phyloP scores from a whole-genome alignment of 2,113 vertebrate species.

The Dolichotis patagonum region DNA sequence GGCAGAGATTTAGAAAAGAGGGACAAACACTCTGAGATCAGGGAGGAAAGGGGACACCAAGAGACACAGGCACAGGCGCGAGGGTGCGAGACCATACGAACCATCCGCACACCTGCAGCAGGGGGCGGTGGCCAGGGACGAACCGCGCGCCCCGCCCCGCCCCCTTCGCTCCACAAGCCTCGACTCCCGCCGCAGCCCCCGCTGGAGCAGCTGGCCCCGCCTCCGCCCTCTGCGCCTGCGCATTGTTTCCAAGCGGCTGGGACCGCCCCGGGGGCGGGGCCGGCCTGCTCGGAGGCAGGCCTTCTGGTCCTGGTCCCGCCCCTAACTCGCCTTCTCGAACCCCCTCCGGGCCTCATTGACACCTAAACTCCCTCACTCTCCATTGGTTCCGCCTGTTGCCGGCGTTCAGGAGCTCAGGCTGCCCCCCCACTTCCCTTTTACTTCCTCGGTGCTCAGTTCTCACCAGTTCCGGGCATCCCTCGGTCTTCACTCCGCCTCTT shows the following conservation, averaged over 20 bases:
- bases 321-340: rapidly evolving
- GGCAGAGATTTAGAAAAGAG: neutral
- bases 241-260: neutral
- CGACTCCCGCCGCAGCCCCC: slow-evolving; percentile 74
- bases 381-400: neutral
- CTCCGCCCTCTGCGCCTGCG: slow-evolving; percentile 77
- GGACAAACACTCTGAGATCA: slow-evolving; percentile 53
- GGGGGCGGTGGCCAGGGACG: slow-evolving; percentile 54
- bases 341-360: neutral
- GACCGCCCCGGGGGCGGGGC: slow-evolving; percentile 8
- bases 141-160: slow-evolving; percentile 39
- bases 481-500: neutral
- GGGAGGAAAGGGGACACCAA: slow-evolving; percentile 1
- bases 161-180: slow-evolving; percentile 59
- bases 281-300: neutral
- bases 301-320: neutral
- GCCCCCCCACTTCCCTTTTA: neutral
- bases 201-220: slow-evolving; percentile 86
- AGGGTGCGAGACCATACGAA: slow-evolving; percentile 52
- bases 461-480: neutral
- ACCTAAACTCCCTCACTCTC: neutral
- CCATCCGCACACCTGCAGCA: slow-evolving; percentile 48
- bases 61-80: slow-evolving; percentile 39
- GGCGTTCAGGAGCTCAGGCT: neutral
- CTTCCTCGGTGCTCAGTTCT: neutral